A percentile compares a stretch with the other conserved stretches of the same genome.
phyloP scores from a whole-genome alignment of 2,113 vertebrate genomes.

The Pseudopipra pipra region DNA sequence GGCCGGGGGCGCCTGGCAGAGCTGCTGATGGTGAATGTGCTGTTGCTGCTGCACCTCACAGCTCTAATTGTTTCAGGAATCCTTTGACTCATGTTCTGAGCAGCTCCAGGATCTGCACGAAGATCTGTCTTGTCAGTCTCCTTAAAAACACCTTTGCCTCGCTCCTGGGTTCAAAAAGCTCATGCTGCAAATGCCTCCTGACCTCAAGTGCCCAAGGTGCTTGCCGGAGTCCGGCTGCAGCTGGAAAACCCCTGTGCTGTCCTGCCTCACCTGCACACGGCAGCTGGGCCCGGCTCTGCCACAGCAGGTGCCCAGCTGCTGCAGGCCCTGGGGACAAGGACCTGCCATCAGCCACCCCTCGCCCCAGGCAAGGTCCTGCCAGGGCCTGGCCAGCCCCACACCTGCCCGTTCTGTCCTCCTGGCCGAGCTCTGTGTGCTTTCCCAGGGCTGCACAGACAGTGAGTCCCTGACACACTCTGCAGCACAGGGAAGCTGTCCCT shows the following conservation, averaged over 20 bases:
- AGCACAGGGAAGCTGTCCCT: neutral
- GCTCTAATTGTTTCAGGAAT: neutral
- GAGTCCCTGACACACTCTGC: accelerated
- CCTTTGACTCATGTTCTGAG: slow-evolving; percentile 11
- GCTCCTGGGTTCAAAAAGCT: neutral
- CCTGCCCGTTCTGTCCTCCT: accelerated
- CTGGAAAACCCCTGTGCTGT: slow-evolving; percentile 58
- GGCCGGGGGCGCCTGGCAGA: neutral
- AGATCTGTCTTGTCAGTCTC: neutral
- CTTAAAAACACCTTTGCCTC: neutral
- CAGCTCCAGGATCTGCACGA: neutral
- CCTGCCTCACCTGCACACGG: neutral
- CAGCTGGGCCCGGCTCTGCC: neutral
- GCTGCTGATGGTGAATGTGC: neutral
- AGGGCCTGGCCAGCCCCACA: neutral
- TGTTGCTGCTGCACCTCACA: neutral
- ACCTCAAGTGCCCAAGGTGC: neutral
- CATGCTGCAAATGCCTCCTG: neutral
- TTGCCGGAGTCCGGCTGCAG: neutral
- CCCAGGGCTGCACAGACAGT: neutral
- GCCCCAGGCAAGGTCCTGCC: accelerated
- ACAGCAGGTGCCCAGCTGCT: neutral
- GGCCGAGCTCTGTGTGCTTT: accelerated
- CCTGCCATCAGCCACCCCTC: neutral
- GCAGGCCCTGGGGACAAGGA: neutral